These are phyloP conservation scores for Anthopleura xanthogrammica DNA, from an alignment of 92 coral and sea anemone genomes.

Conservation along the genomic window DNA sequence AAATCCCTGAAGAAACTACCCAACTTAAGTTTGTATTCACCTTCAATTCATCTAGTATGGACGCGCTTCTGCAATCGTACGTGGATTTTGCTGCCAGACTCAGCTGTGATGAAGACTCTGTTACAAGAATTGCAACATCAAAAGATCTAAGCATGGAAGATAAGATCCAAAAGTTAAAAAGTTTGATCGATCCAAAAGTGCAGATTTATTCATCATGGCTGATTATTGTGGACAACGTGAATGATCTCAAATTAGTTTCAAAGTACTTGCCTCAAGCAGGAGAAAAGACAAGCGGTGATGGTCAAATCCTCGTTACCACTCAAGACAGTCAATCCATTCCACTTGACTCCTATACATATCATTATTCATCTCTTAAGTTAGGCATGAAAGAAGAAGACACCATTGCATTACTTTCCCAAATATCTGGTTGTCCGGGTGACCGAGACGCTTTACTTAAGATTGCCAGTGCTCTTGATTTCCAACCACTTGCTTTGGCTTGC, in stretches of 20 bases:
- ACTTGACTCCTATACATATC: conserved; percentile 21
- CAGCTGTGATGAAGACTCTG: background rate
- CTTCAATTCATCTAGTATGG: conserved; percentile 28
- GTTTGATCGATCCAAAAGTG: background rate
- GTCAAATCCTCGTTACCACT: conserved; percentile 47
- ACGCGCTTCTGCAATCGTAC: conserved; percentile 26
- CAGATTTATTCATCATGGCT: conserved; percentile 24
- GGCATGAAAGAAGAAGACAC: conserved; percentile 41
- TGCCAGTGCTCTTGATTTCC: conserved; percentile 10
- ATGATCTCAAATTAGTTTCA: background rate
- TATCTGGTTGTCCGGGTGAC: background rate
- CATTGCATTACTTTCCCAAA: background rate
- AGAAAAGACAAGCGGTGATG: conserved; percentile 31
- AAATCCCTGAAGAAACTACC: background rate
- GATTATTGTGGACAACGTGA: conserved; percentile 31
- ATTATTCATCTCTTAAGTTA: conserved; percentile 24
- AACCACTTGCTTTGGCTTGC: conserved; percentile 21
- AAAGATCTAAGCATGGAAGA: background rate
- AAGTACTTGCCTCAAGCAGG: conserved; percentile 32
- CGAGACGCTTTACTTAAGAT: background rate
- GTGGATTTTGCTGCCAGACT: conserved; percentile 18
- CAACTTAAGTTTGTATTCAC: conserved; percentile 16
- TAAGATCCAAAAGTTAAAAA: background rate
- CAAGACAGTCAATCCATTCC: conserved; percentile 42
- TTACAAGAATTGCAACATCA: background rate